Percentiles rank a stretch among this genome's conserved stretches.
These are phyloP conservation scores for Lepidocyrtinus sp. DNA, from an alignment of 2,888 invertebrate genomes.

Conservation along the genomic window DNA sequence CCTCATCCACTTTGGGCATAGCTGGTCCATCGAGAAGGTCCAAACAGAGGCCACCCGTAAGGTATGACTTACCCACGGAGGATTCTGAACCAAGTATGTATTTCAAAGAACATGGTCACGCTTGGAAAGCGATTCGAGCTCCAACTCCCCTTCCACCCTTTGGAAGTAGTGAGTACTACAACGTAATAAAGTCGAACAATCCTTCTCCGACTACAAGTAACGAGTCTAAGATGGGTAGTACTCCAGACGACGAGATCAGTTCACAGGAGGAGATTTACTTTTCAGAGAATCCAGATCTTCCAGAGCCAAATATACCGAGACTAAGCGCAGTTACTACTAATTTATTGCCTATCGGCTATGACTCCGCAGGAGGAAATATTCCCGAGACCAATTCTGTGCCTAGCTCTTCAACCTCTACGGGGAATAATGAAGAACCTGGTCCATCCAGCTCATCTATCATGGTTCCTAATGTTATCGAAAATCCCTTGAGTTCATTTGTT, in stretches of 20 bases:
- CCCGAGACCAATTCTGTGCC: conserved; percentile 54
- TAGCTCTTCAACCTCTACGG: neutral
- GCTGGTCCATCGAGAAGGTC: conserved; percentile 9
- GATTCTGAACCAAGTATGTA: conserved; percentile 68
- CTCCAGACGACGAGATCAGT: conserved; percentile 62
- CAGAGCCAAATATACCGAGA: conserved; percentile 63
- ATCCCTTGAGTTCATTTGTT: conserved; percentile 54
- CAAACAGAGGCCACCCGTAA: conserved; percentile 43
- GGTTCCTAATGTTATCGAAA: conserved; percentile 47
- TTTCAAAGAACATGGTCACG: conserved; percentile 65
- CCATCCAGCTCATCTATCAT: conserved; percentile 29
- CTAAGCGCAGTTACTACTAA: conserved; percentile 15
- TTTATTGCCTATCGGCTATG: neutral
- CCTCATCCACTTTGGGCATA: neutral
- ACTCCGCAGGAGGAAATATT: neutral
- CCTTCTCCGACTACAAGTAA: conserved; percentile 69
- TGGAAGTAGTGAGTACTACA: conserved; percentile 67
- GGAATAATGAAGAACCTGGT: conserved; percentile 30
- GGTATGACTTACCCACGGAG: conserved; percentile 64
- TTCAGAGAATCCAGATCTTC: conserved; percentile 65
- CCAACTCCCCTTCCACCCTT: conserved; percentile 69
- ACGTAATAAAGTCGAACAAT: conserved; percentile 67
- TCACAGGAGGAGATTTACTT: conserved; percentile 66
- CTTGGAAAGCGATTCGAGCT: conserved; percentile 67
- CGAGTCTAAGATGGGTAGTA: conserved; percentile 67